Evolutionary conservation across 2,888 invertebrate species (phyloP), one percentile per base, ranked within the genome.

Genomic region (Plutella xylostella): DNA sequence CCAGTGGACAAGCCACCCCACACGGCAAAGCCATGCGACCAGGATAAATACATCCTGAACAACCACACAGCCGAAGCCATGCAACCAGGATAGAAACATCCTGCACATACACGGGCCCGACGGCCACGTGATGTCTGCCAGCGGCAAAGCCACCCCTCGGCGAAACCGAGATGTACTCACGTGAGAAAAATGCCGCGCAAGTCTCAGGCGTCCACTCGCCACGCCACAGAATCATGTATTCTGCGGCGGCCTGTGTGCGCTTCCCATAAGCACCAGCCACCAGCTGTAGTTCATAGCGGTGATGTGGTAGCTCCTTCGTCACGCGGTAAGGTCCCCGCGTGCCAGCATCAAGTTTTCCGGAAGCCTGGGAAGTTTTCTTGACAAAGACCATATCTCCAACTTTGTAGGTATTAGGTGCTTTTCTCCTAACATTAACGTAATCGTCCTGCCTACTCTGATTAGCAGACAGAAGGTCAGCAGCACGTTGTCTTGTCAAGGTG

Each of bases 181-280:
- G 6, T 6, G n/a, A 6, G n/a, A 33, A 33, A n/a, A 33, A 33
- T 9, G 34, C 34, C 6, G 34, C 6, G 15, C 34, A 33, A 12
- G 34, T 60, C 55, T 55, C 40, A 15, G 40, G 44, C 6, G 38
- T 18, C 38, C 44, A 38, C 17, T 37, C 38, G 11, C 38, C 38
- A 9, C 15, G 20, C 39, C 45, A 39, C 4, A 28, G 31, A 17
- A 31, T n/a, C n/a, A n/a, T n/a, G n/a, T n/a, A n/a, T n/a, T n/a
- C n/a, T n/a, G n/a, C n/a, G n/a, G n/a, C n/a, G n/a, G 45, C 39
- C 17, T 45, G 39, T 9, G 45, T 45, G 9, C 21, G 20, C 14
- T 45, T 45, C 5, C 45, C 45, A 19, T 31, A 40, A 5, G 38
- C 28, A 12, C 45, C 45, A 11, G 40, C 31, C 17, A 45, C 15